Conservation (phyloP, 2,113 vertebrate species). For the Channa argus region DNA sequence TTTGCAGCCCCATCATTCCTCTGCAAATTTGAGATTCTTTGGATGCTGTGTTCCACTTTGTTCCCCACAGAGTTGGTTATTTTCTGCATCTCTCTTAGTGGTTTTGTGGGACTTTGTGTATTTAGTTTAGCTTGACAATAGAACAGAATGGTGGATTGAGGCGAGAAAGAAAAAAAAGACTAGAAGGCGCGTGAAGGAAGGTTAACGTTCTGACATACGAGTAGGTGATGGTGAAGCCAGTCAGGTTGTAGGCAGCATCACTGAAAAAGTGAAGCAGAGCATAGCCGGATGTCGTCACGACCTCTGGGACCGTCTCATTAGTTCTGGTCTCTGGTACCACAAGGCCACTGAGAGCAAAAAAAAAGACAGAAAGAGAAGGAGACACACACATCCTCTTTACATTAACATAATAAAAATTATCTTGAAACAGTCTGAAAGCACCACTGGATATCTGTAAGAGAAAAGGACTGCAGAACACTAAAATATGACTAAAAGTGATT, state of each 20-base stretch:
- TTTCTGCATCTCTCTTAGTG: too few species aligned
- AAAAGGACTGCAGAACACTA: background rate
- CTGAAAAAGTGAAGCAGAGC: slow-evolving; percentile 97
- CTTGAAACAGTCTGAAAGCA: slow-evolving; percentile 13
- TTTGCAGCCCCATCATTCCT: too few species aligned
- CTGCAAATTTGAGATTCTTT: too few species aligned
- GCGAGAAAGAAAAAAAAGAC: background rate
- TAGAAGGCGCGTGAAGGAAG: background rate
- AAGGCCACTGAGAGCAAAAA: slow-evolving; percentile 84
- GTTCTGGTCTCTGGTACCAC: slow-evolving; percentile 91
- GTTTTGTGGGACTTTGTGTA: background rate
- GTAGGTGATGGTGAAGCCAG: slow-evolving; percentile 95
- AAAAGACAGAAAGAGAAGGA: slow-evolving; percentile 3
- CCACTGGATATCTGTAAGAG: slow-evolving; percentile 18
- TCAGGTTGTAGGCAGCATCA: slow-evolving; percentile 96
- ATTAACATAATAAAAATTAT: slow-evolving; percentile 5
- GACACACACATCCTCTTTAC: background rate
- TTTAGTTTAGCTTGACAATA: background rate
- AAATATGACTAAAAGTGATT: slow-evolving; percentile 24
- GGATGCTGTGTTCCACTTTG: too few species aligned
- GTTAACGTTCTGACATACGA: slow-evolving; percentile 84
- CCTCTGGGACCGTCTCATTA: slow-evolving; percentile 94
- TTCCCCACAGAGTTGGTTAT: too few species aligned
- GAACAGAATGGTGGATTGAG: background rate
- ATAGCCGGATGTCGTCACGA: slow-evolving; percentile 93